Conservation (phyloP, 1,140 invertebrate genomes). For the Ctenoplectra terminalis region DNA sequence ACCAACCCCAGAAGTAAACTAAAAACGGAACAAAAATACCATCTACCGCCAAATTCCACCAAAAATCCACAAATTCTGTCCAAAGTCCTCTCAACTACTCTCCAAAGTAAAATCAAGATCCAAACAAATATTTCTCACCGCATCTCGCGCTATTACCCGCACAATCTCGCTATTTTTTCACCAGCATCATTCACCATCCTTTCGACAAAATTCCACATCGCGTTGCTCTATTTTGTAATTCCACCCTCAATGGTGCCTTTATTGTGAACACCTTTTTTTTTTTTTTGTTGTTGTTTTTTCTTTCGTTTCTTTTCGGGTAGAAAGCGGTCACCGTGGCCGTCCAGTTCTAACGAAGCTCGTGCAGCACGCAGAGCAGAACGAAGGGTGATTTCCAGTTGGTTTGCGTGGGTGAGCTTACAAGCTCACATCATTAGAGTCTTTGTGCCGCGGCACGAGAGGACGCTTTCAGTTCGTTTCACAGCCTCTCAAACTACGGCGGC, state of each 20-base stretch:
- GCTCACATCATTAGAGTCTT: slow-evolving; percentile 67
- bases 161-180: too few species aligned
- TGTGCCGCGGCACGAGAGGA: slow-evolving; percentile 44
- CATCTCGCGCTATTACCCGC: too few species aligned
- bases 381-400: slow-evolving; percentile 64
- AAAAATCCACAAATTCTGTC: too few species aligned
- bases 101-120: too few species aligned
- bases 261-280: not conserved
- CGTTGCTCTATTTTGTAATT: not conserved
- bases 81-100: too few species aligned
- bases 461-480: slow-evolving; percentile 64
- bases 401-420: slow-evolving; percentile 58
- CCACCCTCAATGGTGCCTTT: not conserved
- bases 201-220: too few species aligned
- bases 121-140: too few species aligned
- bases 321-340: slow-evolving; percentile 12
- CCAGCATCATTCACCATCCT: too few species aligned
- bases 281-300: not conserved
- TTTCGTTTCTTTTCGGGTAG: not conserved
- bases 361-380: slow-evolving; percentile 1
- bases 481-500: slow-evolving; percentile 27
- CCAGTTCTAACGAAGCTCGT: slow-evolving; percentile 31
- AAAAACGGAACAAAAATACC: too few species aligned
- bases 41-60: too few species aligned
- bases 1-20: too few species aligned